These are phyloP conservation scores for Ormyrus rosae DNA, from an alignment of 2,888 invertebrate species.

Conservation along the genomic window DNA sequence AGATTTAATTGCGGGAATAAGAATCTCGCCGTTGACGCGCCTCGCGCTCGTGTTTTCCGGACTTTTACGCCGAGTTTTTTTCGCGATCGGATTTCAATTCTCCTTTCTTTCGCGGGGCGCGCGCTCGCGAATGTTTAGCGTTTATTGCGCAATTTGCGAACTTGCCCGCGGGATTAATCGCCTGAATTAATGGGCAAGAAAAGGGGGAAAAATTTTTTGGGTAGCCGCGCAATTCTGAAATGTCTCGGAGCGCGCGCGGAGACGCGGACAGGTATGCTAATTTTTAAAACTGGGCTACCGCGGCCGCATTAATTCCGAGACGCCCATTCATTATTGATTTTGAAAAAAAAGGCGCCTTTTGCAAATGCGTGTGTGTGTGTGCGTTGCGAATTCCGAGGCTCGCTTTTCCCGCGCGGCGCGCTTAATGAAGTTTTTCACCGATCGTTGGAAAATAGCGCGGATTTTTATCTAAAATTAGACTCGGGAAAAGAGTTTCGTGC, in stretches of 20 bases:
- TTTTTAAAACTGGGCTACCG: background rate
- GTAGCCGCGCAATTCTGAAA: background rate
- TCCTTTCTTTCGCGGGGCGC: too few relatives aligned
- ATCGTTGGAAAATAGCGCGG: too few relatives aligned
- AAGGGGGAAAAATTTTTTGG: too few relatives aligned
- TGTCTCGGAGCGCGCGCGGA: background rate
- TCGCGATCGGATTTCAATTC: background rate
- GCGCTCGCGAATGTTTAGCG: background rate
- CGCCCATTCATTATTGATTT: background rate
- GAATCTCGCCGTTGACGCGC: constrained; percentile 20
- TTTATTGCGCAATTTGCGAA: background rate
- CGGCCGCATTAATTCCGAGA: constrained; percentile 14
- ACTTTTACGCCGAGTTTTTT: constrained; percentile 32
- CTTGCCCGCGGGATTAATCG: background rate
- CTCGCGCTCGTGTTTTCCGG: constrained; percentile 30
- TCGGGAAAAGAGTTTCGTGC: too few relatives aligned
- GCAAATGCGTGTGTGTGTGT: too few relatives aligned
- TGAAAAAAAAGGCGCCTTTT: too few relatives aligned
- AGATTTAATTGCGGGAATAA: constrained; percentile 32
- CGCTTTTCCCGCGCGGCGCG: too few relatives aligned
- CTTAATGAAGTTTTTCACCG: too few relatives aligned
- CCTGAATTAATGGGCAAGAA: too few relatives aligned
- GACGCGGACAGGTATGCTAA: background rate
- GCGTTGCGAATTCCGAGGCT: too few relatives aligned
- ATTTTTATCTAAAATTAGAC: too few relatives aligned